Conservation (phyloP, 2,888 invertebrate species). For the Formica aserva region DNA sequence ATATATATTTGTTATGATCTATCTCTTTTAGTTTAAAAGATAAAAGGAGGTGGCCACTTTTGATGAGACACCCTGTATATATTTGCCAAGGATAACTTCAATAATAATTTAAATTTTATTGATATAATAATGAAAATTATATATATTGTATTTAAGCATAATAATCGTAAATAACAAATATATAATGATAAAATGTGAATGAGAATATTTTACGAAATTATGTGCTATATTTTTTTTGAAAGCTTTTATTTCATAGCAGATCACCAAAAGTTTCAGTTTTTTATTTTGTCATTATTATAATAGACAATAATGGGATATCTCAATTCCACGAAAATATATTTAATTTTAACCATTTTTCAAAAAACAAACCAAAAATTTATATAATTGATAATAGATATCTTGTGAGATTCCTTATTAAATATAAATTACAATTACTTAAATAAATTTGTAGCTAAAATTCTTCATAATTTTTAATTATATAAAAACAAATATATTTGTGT, state of each 20-base stretch:
- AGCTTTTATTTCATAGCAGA: neutral
- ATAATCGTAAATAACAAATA: neutral
- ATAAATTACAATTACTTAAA: neutral
- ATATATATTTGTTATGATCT: too few relatives aligned
- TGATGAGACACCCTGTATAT: neutral
- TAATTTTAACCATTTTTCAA: neutral
- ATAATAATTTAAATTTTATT: slow-evolving; percentile 12
- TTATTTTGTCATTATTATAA: neutral
- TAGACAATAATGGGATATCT: neutral
- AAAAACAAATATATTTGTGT: neutral
- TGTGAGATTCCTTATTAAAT: neutral
- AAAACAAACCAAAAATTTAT: neutral
- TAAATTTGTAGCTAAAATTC: neutral
- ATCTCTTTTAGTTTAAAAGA: too few relatives aligned
- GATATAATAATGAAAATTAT: neutral
- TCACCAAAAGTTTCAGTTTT: neutral
- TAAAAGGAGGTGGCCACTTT: too few relatives aligned
- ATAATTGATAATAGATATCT: neutral
- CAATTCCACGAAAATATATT: neutral
- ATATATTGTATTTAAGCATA: neutral
- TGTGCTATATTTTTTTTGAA: neutral
- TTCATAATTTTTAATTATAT: neutral
- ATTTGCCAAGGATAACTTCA: neutral
- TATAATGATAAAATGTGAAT: neutral
- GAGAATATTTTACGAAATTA: neutral